Conservation (phyloP, 2,113 vertebrate species). For the Phocoena phocoena region DNA sequence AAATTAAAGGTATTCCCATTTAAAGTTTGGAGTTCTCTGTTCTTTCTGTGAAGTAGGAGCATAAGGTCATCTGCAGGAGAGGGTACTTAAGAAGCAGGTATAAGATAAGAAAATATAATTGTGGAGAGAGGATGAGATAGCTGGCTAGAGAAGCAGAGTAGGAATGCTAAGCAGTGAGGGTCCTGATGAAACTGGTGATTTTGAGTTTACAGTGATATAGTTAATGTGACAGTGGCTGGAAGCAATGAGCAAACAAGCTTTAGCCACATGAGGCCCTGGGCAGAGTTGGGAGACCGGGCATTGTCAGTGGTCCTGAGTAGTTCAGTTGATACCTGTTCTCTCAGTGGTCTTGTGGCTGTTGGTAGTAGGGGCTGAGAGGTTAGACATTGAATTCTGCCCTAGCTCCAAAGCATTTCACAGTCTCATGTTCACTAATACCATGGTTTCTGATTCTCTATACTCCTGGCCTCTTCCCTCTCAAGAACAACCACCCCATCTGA, state of each 20-base stretch:
- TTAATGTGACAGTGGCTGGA: neutral
- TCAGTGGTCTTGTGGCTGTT: neutral
- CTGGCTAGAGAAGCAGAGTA: neutral
- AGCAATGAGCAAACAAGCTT: neutral
- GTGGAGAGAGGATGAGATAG: neutral
- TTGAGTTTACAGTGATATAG: neutral
- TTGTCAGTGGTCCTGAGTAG: neutral
- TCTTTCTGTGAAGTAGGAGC: neutral
- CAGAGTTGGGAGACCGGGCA: neutral
- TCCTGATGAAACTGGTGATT: neutral
- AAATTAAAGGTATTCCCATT: neutral
- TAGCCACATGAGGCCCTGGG: neutral
- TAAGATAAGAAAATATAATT: neutral
- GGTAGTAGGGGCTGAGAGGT: neutral
- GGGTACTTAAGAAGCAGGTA: neutral
- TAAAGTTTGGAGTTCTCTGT: neutral
- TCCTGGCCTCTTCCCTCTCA: neutral
- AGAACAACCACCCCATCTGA: neutral
- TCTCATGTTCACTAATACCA: neutral
- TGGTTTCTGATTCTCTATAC: neutral
- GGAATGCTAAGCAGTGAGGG: neutral
- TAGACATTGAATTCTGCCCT: neutral
- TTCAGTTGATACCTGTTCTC: neutral
- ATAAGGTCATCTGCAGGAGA: neutral
- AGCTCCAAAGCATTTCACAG: neutral